Evolutionary conservation across 2,113 vertebrate genomes (phyloP).

Genomic region (Nothobranchius kuhntae): DNA sequence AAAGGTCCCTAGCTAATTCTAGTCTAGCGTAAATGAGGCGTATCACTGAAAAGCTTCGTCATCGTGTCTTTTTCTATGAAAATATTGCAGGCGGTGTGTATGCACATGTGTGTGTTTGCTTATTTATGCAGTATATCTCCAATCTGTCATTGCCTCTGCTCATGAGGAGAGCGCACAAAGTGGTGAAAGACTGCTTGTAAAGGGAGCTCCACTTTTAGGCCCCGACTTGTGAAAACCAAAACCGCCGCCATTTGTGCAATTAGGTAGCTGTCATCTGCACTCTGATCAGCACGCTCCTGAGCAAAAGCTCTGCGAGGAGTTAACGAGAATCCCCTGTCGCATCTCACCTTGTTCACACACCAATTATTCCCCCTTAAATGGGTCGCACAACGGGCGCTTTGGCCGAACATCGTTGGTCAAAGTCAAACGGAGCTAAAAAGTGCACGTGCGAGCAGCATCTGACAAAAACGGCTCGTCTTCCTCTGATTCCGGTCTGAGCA

Average conservation of each 20-base stretch:
- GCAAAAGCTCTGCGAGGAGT: slow-evolving; percentile 29
- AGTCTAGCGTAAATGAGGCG: slow-evolving; percentile 41
- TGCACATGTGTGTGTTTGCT: slow-evolving; percentile 15
- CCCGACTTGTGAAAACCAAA: slow-evolving; percentile 43
- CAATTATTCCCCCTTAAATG: slow-evolving; percentile 22
- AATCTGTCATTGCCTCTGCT: slow-evolving; percentile 43
- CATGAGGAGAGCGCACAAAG: slow-evolving; percentile 6
- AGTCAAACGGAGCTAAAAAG: slow-evolving; percentile 1
- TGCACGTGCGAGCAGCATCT: background rate
- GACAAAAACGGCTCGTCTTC: slow-evolving; percentile 23
- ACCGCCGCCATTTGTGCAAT: slow-evolving; percentile 47
- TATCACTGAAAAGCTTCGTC: slow-evolving; percentile 50
- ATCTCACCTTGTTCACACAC: slow-evolving; percentile 42
- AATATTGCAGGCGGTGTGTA: slow-evolving; percentile 28
- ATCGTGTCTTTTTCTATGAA: slow-evolving; percentile 41
- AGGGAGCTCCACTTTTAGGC: slow-evolving; percentile 32
- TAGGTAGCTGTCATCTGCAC: slow-evolving; percentile 53
- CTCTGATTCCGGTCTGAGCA: slow-evolving; percentile 14
- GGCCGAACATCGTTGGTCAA: slow-evolving; percentile 14
- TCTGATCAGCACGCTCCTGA: slow-evolving; percentile 32
- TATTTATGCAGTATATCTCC: slow-evolving; percentile 41
- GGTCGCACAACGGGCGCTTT: slow-evolving; percentile 2
- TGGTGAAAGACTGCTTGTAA: slow-evolving; percentile 29
- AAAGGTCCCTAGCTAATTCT: slow-evolving; percentile 32
- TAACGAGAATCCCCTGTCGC: slow-evolving; percentile 44